Evolutionary conservation across 2,113 vertebrate genomes (phyloP).

Genomic region (Dipodomys ordii): DNA sequence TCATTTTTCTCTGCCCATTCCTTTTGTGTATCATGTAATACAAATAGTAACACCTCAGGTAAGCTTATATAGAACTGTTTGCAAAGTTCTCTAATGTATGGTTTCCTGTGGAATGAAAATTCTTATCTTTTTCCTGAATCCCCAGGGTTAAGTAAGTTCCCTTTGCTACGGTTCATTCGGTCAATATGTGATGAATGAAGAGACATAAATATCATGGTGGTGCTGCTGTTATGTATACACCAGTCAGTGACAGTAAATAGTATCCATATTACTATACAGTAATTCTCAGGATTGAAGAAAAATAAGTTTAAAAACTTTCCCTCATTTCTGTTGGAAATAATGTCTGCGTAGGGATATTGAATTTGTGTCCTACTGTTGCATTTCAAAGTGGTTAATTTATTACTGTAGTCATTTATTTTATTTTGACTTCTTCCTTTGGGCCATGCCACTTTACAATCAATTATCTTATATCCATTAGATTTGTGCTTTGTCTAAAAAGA

Average conservation of each 20-base stretch:
- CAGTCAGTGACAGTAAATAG: not conserved
- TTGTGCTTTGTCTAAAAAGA: conserved; percentile 3
- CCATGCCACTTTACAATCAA: not conserved
- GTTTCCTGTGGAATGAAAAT: not conserved
- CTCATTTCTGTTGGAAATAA: not conserved
- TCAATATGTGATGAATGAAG: not conserved
- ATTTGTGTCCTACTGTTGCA: not conserved
- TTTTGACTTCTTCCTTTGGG: not conserved
- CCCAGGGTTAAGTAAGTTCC: not conserved
- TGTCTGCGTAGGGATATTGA: not conserved
- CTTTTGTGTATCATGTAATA: not conserved
- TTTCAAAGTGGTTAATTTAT: not conserved
- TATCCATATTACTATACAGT: not conserved
- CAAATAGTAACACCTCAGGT: not conserved
- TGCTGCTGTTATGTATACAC: not conserved
- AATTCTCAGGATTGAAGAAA: not conserved
- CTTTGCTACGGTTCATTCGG: not conserved
- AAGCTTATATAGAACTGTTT: not conserved
- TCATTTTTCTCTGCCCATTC: not conserved
- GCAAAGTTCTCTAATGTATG: not conserved
- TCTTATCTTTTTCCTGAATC: not conserved
- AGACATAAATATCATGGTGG: too few relatives aligned
- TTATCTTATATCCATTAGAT: not conserved
- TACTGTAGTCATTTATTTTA: conserved; percentile 16
- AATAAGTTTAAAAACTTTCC: not conserved